Conservation (phyloP, 2,888 invertebrate species). For the Papilio demoleus region DNA sequence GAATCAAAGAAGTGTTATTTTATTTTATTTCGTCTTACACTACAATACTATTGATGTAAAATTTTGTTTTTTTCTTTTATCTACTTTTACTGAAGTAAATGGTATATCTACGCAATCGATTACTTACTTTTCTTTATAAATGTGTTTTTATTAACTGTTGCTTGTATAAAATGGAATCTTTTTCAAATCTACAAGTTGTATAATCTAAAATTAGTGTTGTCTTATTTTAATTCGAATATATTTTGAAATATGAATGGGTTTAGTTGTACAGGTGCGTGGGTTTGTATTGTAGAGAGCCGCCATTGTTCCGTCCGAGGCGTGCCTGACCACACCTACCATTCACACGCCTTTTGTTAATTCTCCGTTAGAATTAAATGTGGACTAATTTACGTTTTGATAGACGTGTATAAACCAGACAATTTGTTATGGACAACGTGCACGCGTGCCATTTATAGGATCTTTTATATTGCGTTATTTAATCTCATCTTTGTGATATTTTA, state of each 20-base stretch:
- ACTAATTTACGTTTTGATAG: constrained; percentile 39
- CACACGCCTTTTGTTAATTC: constrained; percentile 39
- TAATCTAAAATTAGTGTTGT: not conserved
- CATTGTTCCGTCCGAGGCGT: constrained; percentile 39
- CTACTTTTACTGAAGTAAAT: not conserved
- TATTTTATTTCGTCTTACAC: not conserved
- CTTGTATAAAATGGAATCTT: too few relatives aligned
- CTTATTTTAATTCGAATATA: constrained; percentile 26
- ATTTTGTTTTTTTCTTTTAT: not conserved
- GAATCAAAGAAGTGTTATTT: not conserved
- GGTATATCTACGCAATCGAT: too few relatives aligned
- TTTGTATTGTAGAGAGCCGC: constrained; percentile 33
- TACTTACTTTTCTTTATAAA: too few relatives aligned
- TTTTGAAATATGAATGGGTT: constrained; percentile 23
- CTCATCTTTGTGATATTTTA: too few relatives aligned
- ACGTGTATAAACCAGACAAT: constrained; percentile 30
- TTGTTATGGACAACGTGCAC: constrained; percentile 23
- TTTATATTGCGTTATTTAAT: not conserved
- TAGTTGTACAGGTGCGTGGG: constrained; percentile 38
- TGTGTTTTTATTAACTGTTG: too few relatives aligned
- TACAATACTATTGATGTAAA: not conserved
- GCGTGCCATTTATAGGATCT: not conserved
- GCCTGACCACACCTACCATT: constrained; percentile 40
- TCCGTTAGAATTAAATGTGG: constrained; percentile 34
- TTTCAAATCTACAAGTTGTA: not conserved